A percentile compares a stretch with the other conserved stretches of the same genome.
phyloP scores from a whole-genome alignment of 1,140 invertebrate genomes.

The Lasioglossum baleicum region DNA sequence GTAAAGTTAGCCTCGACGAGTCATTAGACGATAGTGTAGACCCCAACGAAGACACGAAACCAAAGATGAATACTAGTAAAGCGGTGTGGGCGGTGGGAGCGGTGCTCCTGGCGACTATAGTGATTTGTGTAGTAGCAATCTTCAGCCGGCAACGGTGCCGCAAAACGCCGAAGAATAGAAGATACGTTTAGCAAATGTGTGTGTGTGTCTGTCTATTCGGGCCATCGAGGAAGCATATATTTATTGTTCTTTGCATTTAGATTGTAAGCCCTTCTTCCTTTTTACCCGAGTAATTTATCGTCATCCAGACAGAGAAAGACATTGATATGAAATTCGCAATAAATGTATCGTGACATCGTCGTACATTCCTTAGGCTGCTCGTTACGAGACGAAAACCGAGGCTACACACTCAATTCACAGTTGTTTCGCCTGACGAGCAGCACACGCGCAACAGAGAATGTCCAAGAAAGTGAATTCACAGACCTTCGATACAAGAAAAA shows the following conservation, averaged over 20 bases:
- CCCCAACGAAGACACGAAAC: slow-evolving; percentile 32
- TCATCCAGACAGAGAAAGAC: not conserved
- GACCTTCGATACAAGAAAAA: not conserved
- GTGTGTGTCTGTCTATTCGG: not conserved
- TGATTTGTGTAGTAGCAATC: slow-evolving; percentile 73
- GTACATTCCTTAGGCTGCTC: slow-evolving; percentile 48
- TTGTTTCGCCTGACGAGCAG: not conserved
- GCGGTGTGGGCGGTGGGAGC: slow-evolving; percentile 72
- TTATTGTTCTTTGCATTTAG: slow-evolving; percentile 58
- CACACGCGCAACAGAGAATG: not conserved
- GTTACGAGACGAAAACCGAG: not conserved
- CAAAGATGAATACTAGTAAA: slow-evolving; percentile 68
- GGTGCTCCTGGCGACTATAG: slow-evolving; percentile 68
- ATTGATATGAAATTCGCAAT: slow-evolving; percentile 11
- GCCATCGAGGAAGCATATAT: slow-evolving; percentile 31
- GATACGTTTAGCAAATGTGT: slow-evolving; percentile 69
- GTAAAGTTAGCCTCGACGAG: slow-evolving; percentile 7
- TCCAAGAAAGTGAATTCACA: slow-evolving; percentile 1
- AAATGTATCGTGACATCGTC: slow-evolving; percentile 13
- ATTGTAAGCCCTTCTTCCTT: slow-evolving; percentile 20
- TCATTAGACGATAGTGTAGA: slow-evolving; percentile 3
- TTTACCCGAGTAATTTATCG: slow-evolving; percentile 45
- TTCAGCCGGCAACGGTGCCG: slow-evolving; percentile 71
- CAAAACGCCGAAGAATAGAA: slow-evolving; percentile 75
- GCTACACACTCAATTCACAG: not conserved